Evolutionary conservation across 2,888 invertebrate genomes (phyloP).

Genomic region (Thysanoteuthis rhombus): DNA sequence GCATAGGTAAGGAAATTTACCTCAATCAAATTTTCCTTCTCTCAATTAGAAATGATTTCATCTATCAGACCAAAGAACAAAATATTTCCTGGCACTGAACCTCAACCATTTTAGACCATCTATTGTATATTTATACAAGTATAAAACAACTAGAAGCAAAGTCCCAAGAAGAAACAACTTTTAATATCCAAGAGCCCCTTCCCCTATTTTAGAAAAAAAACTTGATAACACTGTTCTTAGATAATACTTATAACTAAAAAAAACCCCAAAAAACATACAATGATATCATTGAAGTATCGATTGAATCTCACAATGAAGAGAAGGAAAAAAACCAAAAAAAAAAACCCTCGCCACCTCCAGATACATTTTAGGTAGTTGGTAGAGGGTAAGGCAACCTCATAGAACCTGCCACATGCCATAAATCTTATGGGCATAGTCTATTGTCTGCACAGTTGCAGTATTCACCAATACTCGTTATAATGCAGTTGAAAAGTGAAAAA

Average conservation of each 20-base stretch:
- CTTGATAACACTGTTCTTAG: background rate
- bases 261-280: background rate
- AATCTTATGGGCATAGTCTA: too few species aligned
- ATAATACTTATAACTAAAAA: background rate
- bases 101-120: background rate
- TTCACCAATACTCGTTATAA: too few species aligned
- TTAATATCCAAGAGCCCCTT: background rate
- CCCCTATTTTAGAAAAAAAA: background rate
- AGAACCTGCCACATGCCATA: too few species aligned
- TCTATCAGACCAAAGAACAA: too few species aligned
- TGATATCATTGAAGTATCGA: background rate
- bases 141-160: background rate
- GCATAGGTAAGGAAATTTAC: too few species aligned
- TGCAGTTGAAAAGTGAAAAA: too few species aligned
- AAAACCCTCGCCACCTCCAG: background rate
- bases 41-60: too few species aligned
- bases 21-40: too few species aligned
- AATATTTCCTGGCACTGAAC: too few species aligned
- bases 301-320: background rate
- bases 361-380: background rate
- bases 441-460: too few species aligned
- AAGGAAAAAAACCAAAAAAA: background rate
- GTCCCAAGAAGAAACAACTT: background rate
- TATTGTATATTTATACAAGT: background rate
- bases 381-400: background rate